Evolutionary conservation across 2,888 invertebrate species (phyloP), one percentile per base, ranked within the genome.

Genomic region (Calephelis perditalis): DNA sequence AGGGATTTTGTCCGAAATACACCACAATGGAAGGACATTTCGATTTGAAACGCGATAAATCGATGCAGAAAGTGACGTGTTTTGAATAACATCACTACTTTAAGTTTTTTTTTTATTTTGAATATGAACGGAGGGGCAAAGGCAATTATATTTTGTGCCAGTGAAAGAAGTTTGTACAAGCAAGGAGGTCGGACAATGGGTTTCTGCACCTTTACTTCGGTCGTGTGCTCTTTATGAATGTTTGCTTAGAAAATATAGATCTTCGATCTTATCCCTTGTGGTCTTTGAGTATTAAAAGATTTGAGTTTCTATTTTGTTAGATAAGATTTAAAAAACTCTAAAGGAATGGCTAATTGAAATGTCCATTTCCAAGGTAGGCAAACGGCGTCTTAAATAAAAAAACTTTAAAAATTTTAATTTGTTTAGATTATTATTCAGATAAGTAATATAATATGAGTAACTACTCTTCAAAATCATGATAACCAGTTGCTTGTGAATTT

Each of bases 51-150:
- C 77, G 78, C 81, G 81, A 82, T 81, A 84, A 81, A 81, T 87
- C 84, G 85, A 81, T 79, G 79, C 79, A 74, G 76, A 85, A 83
- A 84, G 81, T 86, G 86, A 88, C 88, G 82, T 84, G 84, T 89
- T 90, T 90, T 88, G 88, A 88, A 89, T 88, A 86, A 75, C 73
- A 84, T 81, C 82, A 82, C 82, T 83, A 83, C 77, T 79, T 69
- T 73, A 73, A 80, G 76, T 79, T 78, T 77, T 77, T n/a, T 65
- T 63, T 57, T 45, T 65, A 63, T 68, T 74, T 77, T 79, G 63
- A 68, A 67, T 71, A 67, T 68, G 70, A 74, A 63, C 68, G 52
- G 35, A 76, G 86, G 86, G 88, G 86, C 84, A 75, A 76, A 75
- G 72, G 87, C 87, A 87, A 89, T 90, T 88, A 86, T 86, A 82